phyloP scores from a whole-genome alignment of 2,797 vertebrate genomes.

The Periophthalmus magnuspinnatus region DNA sequence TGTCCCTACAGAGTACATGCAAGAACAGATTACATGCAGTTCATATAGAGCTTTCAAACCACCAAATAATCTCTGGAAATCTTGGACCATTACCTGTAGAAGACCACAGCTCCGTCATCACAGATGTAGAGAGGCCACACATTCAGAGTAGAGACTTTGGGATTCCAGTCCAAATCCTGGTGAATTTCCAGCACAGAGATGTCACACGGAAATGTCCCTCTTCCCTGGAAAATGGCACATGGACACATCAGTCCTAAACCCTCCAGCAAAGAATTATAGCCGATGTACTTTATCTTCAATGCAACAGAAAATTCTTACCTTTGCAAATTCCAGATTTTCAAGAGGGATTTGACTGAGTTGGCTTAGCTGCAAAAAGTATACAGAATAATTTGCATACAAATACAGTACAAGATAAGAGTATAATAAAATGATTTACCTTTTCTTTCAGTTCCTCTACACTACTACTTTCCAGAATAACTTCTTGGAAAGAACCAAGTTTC shows the following conservation, averaged over 20 bases:
- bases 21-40: background rate
- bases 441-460: conserved; percentile 95
- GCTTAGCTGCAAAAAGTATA: conserved; percentile 81
- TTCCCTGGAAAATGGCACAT: conserved; percentile 79
- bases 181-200: conserved; percentile 98
- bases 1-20: conserved; percentile 80
- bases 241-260: background rate
- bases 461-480: conserved; percentile 96
- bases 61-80: background rate
- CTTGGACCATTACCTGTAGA: conserved; percentile 88
- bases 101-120: conserved; percentile 98
- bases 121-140: conserved; percentile 99
- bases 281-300: background rate
- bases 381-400: background rate
- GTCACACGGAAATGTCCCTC: conserved; percentile 99
- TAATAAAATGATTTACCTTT: conserved; percentile 73
- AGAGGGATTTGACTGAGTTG: conserved; percentile 88
- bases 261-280: background rate
- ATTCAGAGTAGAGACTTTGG: conserved; percentile 95
- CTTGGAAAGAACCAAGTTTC: conserved; percentile 91
- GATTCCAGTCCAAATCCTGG: conserved; percentile 99
- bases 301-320: conserved; percentile 75
- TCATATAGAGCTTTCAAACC: background rate
- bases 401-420: background rate
- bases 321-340: conserved; percentile 97